Evolutionary conservation across 2,113 vertebrate species (phyloP), one percentile per base, ranked within the genome.

Genomic region (Pluvialis apricaria): DNA sequence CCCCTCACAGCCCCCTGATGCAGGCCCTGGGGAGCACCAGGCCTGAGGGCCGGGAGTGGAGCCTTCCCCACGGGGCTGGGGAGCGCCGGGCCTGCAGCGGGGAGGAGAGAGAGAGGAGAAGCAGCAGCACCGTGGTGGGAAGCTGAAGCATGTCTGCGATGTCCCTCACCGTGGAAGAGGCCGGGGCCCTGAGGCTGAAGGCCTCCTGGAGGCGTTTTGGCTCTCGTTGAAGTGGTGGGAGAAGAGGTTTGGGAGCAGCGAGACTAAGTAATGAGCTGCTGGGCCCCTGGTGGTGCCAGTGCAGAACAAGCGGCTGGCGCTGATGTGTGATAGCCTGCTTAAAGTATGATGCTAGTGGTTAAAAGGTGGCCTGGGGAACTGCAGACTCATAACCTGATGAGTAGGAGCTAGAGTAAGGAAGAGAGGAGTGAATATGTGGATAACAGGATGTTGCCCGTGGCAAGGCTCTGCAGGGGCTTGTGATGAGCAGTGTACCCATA

Each of bases 251-350:
- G 66, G 45, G 62, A 58, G 24, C 7, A 58, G 34, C 0, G 5
- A 10, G 14, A 5, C 26, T 0, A 0, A 44, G 31, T 13, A 25
- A 31, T 15, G 51, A 28, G 8, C 15, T 42, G 32, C 3, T 21
- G 11, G 40, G 62, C 26, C 5, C 11, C 10, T 4, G 45, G 29
- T 51, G 24, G 26, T 70, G 11, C 31, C 10, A 2, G 6, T 11
- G 4, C 0, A 13, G 65, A 29, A 22, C 21, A 8, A 25, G 20
- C 25, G 3, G 0, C 66, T 26, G 45, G n/a, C 64, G 28, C 57
- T 52, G 44, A 1, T 9, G 21, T 18, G 14, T 8, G 31, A 11
- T 21, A 17, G 4, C 34, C 36, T 73, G 51, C 26, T 45, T 24
- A 14, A 73, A 71, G 11, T 15, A 9, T 12, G 25, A 8, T 45